These are phyloP conservation scores for Ochotona princeps DNA, from an alignment of 2,113 vertebrate genomes.

Conservation along the genomic window DNA sequence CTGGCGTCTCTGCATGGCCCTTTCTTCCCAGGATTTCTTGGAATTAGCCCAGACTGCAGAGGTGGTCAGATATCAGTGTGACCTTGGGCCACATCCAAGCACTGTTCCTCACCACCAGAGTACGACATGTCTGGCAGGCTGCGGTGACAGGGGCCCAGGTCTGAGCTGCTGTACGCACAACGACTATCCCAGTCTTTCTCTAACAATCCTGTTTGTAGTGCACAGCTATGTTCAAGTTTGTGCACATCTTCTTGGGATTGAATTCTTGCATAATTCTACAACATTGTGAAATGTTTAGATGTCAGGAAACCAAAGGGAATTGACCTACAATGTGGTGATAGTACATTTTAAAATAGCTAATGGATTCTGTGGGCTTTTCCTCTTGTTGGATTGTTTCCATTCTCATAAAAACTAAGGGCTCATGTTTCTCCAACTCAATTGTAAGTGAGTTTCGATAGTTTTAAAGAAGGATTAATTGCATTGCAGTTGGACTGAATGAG, in stretches of 20 bases:
- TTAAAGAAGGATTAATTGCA: neutral
- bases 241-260: neutral
- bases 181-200: neutral
- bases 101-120: neutral
- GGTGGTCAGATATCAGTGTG: neutral
- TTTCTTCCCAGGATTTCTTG: neutral
- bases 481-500: neutral
- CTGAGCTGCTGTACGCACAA: neutral
- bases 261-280: neutral
- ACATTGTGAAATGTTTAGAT: conserved; percentile 30
- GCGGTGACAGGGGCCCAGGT: neutral
- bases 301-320: neutral
- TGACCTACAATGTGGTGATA: conserved; percentile 8
- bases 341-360: neutral
- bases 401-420: neutral
- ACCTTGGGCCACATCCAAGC: neutral
- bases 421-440: neutral
- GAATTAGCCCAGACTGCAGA: neutral
- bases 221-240: neutral
- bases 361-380: neutral
- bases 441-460: neutral
- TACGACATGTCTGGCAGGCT: neutral
- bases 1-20: neutral
- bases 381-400: neutral
- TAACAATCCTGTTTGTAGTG: neutral